phyloP scores from a whole-genome alignment of 2,113 vertebrate genomes.

The Eonycteris spelaea region DNA sequence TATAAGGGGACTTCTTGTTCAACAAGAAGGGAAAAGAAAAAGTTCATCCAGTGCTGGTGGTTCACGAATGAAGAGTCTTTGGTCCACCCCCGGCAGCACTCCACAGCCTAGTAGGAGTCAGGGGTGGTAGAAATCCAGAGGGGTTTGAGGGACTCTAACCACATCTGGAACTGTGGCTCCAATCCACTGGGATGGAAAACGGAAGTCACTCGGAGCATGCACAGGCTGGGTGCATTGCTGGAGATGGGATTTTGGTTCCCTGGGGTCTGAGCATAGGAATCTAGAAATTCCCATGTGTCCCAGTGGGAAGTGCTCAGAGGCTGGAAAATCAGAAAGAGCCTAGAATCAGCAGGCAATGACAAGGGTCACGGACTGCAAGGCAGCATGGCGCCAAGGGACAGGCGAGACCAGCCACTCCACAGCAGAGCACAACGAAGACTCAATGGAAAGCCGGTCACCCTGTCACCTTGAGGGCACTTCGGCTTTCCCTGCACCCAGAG shows the following conservation, averaged over 20 bases:
- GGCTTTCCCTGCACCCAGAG: rapidly evolving
- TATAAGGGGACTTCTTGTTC: too few species aligned
- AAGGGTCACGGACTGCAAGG: rapidly evolving
- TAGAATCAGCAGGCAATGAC: too few species aligned
- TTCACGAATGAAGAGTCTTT: too few species aligned
- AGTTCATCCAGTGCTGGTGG: rapidly evolving
- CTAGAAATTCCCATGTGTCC: rapidly evolving
- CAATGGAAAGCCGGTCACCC: rapidly evolving
- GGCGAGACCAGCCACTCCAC: rapidly evolving
- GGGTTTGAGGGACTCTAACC: neutral
- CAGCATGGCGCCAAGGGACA: rapidly evolving
- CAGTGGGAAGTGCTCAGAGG: neutral
- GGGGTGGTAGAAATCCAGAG: neutral
- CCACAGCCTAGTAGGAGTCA: neutral
- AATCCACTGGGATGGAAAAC: neutral
- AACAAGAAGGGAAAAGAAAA: neutral
- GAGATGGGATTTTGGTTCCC: neutral
- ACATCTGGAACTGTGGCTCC: too few species aligned
- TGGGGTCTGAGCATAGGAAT: too few species aligned
- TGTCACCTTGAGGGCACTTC: neutral
- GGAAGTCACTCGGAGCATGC: neutral
- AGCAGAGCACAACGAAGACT: neutral
- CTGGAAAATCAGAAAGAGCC: neutral
- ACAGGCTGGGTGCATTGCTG: neutral
- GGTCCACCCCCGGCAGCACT: neutral